These are phyloP conservation scores for Spodoptera picta DNA, from an alignment of 2,888 invertebrate species.

Conservation along the genomic window DNA sequence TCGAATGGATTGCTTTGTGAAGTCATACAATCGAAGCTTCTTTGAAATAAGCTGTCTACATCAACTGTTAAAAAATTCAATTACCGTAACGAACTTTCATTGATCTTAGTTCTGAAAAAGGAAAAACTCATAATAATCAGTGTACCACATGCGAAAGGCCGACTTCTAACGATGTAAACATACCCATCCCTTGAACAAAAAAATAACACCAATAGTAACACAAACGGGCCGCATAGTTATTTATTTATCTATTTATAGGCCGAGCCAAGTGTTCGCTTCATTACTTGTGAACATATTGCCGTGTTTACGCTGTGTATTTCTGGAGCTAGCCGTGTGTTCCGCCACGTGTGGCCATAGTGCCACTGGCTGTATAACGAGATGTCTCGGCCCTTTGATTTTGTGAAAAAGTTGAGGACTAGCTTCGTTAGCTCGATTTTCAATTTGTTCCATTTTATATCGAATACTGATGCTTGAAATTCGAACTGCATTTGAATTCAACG, in stretches of 20 bases:
- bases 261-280: slow-evolving; percentile 79
- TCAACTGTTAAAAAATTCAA: slow-evolving; percentile 22
- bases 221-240: slow-evolving; percentile 63
- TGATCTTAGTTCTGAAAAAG: slow-evolving; percentile 40
- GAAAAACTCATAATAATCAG: slow-evolving; percentile 44
- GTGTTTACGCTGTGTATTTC: slow-evolving; percentile 85
- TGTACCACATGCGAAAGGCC: slow-evolving; percentile 51
- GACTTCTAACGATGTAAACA: slow-evolving; percentile 57
- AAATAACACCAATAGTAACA: slow-evolving; percentile 55
- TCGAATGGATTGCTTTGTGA: background rate
- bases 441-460: slow-evolving; percentile 11
- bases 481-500: slow-evolving; percentile 6
- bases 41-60: slow-evolving; percentile 17
- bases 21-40: background rate
- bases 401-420: slow-evolving; percentile 48
- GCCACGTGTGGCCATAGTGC: slow-evolving; percentile 75
- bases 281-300: slow-evolving; percentile 82
- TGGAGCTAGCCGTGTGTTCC: slow-evolving; percentile 80
- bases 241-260: slow-evolving; percentile 85
- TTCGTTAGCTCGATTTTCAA: slow-evolving; percentile 43
- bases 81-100: slow-evolving; percentile 18
- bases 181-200: slow-evolving; percentile 49
- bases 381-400: slow-evolving; percentile 62
- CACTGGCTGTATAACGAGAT: slow-evolving; percentile 50
- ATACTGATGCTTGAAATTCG: slow-evolving; percentile 1